Base-by-base conservation (phyloP, 2,888 invertebrate genomes). In the Sicus ferrugineus region DNA sequence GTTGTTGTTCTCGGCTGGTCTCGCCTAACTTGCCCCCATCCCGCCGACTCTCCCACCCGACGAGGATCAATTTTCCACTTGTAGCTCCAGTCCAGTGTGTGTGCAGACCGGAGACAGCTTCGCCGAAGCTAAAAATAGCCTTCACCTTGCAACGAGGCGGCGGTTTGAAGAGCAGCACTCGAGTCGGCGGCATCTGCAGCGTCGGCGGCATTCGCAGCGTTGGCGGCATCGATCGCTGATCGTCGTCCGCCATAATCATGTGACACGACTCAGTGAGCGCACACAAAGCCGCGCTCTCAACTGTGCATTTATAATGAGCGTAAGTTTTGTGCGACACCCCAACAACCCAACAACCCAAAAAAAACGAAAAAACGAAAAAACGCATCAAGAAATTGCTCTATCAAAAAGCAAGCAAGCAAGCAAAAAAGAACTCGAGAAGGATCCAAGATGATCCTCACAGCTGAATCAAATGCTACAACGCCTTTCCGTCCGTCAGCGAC, bases 81-180 rank as follows among this genome's bases (percentile, higher is more conserved):
- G 21, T 38, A 59, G 28, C 50, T 34, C 3, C 50, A n/a, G 50
- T 7, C 31, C 50, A 31, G 21, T 19, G 31, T 28, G 19, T 7
- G 46, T 26, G 54, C 54, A 54, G 56, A 56, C 56, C n/a, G n/a
- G 11, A 28, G 56, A 26, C 59, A 31, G 9, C 56, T 16, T 48
- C 9, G 28, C 58, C 31, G 14, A 34, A 48, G 62, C 68, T 71
- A 71, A 71, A 71, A 71, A 71, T 71, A 71, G 66, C 71, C 71
- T 71, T 71, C 71, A 71, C 71, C 71, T 71, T 71, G 71, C 56
- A 65, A 62, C 65, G 64, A 30, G 19, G 54, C 56, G 19, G 34
- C 42, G n/a, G n/a, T n/a, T 46, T 30, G 48, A 63, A 52, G 34
- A 42, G 23, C 50, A 31, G 31, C 52, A 52, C 48, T 63, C 19